These are phyloP conservation scores for Peribatodes rhomboidaria DNA, from an alignment of 2,888 invertebrate genomes.

Conservation along the genomic window DNA sequence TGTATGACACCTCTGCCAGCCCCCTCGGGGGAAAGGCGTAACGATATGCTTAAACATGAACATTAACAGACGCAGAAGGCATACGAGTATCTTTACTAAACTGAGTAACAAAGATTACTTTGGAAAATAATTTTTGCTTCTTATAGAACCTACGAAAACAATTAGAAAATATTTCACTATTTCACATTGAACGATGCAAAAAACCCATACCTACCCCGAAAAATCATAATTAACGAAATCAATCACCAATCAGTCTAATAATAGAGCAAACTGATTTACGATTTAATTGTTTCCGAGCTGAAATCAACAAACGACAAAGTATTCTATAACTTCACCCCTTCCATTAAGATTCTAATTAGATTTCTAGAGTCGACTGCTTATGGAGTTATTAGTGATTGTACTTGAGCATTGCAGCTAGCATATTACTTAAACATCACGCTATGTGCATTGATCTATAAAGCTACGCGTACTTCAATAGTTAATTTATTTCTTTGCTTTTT, in stretches of 20 bases:
- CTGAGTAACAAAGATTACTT: too few species aligned
- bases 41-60: too few species aligned
- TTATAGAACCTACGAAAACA: too few species aligned
- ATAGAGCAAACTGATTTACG: not conserved
- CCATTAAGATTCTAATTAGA: not conserved
- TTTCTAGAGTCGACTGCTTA: not conserved
- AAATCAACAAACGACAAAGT: not conserved
- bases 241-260: not conserved
- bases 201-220: too few species aligned
- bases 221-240: not conserved
- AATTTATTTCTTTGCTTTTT: not conserved
- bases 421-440: constrained; percentile 12
- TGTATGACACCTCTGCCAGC: too few species aligned
- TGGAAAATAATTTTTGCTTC: too few species aligned
- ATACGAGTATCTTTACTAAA: too few species aligned
- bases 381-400: not conserved
- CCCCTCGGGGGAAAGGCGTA: too few species aligned
- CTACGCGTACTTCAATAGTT: not conserved
- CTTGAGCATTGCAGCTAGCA: constrained; percentile 3
- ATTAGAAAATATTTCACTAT: too few species aligned
- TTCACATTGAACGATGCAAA: too few species aligned
- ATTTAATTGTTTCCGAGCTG: not conserved
- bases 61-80: too few species aligned
- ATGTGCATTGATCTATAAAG: constrained; percentile 17
- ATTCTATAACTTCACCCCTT: not conserved